Percentiles rank a stretch among this genome's conserved stretches.
Conservation (phyloP, 92 coral and sea anemone species). For the Micromussa lordhowensis region DNA sequence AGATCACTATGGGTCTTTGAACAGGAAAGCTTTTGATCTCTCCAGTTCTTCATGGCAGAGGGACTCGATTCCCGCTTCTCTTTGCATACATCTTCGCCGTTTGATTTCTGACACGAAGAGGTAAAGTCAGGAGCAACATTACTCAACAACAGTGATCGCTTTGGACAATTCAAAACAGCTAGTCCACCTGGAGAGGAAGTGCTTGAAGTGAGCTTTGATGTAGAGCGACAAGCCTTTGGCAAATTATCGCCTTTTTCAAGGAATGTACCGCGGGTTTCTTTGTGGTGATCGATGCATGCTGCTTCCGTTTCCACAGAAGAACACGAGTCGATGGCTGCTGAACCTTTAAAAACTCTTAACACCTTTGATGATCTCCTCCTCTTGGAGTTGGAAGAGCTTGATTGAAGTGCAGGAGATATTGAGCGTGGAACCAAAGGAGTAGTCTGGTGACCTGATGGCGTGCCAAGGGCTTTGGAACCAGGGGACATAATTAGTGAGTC, state of each 20-base stretch:
- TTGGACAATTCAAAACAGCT: not conserved
- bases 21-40: not conserved
- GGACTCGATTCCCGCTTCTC: not conserved
- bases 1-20: not conserved
- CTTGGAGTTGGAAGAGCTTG: not conserved
- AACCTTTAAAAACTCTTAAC: not conserved
- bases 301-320: not conserved
- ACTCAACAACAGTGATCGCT: not conserved
- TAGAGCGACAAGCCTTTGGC: not conserved
- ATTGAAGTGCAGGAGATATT: not conserved
- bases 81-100: not conserved
- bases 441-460: not conserved
- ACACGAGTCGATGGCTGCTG: not conserved
- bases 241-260: not conserved
- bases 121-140: not conserved
- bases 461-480: no score
- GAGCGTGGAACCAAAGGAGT: not conserved
- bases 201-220: not conserved
- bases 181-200: not conserved
- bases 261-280: not conserved
- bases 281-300: not conserved
- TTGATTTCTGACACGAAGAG: not conserved
- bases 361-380: slow-evolving; percentile 15
- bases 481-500: no score
- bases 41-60: not conserved